These are phyloP conservation scores for Anhinga rufa DNA, from an alignment of 2,113 vertebrate species.

Conservation along the genomic window DNA sequence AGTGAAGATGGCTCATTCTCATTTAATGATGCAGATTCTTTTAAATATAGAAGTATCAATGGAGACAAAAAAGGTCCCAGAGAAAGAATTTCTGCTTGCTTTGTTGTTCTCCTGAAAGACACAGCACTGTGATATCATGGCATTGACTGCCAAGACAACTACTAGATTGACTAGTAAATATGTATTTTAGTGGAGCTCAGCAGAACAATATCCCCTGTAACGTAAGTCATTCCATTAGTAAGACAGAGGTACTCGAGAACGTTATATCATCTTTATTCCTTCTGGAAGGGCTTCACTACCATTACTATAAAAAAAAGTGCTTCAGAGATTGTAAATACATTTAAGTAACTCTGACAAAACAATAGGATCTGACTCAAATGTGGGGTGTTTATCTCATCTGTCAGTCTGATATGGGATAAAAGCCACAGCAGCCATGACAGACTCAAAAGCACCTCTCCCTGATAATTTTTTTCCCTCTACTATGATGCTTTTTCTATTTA, in stretches of 20 bases:
- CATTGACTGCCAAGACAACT: conserved; percentile 2
- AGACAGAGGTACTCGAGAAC: conserved; percentile 45
- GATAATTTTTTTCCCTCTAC: background rate
- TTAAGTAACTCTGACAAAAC: conserved; percentile 54
- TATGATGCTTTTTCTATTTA: background rate
- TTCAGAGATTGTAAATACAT: conserved; percentile 43
- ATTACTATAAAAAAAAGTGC: conserved; percentile 37
- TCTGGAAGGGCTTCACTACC: conserved; percentile 46
- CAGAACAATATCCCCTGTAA: conserved; percentile 23
- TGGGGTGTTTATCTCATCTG: conserved; percentile 45
- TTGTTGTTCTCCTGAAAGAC: conserved; percentile 27
- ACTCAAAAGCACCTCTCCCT: background rate
- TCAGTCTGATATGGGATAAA: conserved; percentile 12
- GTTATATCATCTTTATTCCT: conserved; percentile 53
- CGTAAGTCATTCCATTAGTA: conserved; percentile 67
- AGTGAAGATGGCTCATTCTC: background rate
- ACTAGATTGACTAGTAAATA: conserved; percentile 63
- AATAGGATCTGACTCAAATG: conserved; percentile 45
- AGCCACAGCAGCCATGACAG: background rate
- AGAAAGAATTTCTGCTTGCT: conserved; percentile 18
- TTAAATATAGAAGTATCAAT: conserved; percentile 40
- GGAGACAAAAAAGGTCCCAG: background rate
- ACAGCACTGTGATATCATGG: background rate
- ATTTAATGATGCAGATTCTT: conserved; percentile 13
- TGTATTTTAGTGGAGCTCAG: conserved; percentile 38